phyloP scores from a whole-genome alignment of 2,113 vertebrate species.

The Myanophis thanlyinensis region DNA sequence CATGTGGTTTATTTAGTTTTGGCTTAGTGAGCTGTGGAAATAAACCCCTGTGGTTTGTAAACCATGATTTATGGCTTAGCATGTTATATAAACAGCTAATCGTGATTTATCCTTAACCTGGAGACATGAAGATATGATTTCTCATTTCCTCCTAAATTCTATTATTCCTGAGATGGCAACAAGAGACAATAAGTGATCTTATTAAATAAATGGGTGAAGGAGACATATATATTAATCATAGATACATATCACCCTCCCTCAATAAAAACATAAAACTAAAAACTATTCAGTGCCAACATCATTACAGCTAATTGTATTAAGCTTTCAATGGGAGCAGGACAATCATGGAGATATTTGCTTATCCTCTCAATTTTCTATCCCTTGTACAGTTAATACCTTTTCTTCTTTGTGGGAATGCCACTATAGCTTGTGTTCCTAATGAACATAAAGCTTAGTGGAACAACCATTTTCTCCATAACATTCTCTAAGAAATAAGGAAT shows the following conservation, averaged over 20 bases:
- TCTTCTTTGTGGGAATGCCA: slow-evolving; percentile 20
- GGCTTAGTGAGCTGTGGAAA: background rate
- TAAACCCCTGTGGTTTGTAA: background rate
- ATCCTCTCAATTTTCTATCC: slow-evolving; percentile 36
- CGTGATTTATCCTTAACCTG: background rate
- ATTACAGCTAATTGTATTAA: slow-evolving; percentile 37
- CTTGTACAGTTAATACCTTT: slow-evolving; percentile 5
- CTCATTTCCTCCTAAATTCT: background rate
- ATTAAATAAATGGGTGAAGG: background rate
- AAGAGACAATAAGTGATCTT: background rate
- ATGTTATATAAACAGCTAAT: background rate
- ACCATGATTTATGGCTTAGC: background rate
- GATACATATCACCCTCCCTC: background rate
- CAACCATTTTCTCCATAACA: background rate
- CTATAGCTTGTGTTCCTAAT: background rate
- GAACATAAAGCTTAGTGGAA: slow-evolving; percentile 24
- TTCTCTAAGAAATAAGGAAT: slow-evolving; percentile 16
- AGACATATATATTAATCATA: background rate
- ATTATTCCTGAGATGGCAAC: background rate
- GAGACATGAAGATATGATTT: background rate
- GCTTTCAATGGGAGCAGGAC: slow-evolving; percentile 30
- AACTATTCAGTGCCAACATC: background rate
- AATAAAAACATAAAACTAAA: background rate
- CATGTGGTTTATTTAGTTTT: background rate
- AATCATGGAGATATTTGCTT: slow-evolving; percentile 42